Conservation (phyloP, 2,113 vertebrate species). For the Limanda limanda region DNA sequence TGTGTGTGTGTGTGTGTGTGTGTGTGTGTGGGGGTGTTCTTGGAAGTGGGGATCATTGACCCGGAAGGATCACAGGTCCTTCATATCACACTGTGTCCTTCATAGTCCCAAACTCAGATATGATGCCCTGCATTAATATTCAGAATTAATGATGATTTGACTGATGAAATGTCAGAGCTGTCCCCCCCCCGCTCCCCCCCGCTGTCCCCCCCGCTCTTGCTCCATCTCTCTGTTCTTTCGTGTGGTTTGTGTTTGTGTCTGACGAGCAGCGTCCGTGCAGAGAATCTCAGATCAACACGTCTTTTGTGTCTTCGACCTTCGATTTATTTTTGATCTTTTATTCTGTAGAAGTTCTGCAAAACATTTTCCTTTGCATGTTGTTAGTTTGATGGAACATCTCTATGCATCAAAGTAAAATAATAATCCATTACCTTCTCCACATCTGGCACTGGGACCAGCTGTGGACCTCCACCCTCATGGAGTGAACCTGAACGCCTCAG, state of each 20-base stretch:
- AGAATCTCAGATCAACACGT: neutral
- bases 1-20: no score
- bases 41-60: constrained; percentile 5
- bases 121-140: constrained; percentile 6
- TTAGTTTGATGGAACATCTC: no score
- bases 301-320: neutral
- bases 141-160: constrained; percentile 42
- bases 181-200: no score
- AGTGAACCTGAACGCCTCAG: neutral
- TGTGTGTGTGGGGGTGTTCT: no score
- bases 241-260: neutral
- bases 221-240: neutral
- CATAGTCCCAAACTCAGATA: neutral
- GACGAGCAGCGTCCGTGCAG: neutral
- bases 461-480: neutral
- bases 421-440: no score
- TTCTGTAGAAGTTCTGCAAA: no score
- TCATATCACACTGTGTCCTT: neutral
- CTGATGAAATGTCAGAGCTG: constrained; percentile 52
- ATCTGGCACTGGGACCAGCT: no score
- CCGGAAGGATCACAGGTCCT: neutral
- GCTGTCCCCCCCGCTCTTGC: no score
- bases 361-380: no score
- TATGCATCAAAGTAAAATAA: no score
- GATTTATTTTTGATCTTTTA: neutral